Conservation (phyloP, 1,140 invertebrate species). For the Coelopa frigida region DNA sequence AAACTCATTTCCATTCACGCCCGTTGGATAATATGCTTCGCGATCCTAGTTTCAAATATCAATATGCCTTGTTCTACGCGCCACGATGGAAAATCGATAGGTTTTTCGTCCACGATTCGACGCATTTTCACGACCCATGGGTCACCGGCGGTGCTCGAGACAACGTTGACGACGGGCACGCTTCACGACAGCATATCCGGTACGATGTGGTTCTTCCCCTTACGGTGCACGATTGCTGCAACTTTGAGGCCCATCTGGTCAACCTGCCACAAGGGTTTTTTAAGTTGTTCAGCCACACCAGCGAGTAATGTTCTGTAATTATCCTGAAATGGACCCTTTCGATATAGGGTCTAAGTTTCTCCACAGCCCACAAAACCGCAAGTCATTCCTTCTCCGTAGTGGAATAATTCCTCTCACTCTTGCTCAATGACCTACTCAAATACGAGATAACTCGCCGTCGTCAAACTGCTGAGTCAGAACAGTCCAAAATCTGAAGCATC, state of each 20-base stretch:
- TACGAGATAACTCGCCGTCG: conserved; percentile 12
- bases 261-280: too few species aligned
- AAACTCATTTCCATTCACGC: background rate
- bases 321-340: conserved; percentile 1
- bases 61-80: background rate
- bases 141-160: too few species aligned
- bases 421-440: conserved; percentile 3
- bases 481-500: conserved; percentile 23
- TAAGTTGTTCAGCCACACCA: too few species aligned
- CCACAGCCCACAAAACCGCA: conserved; percentile 7
- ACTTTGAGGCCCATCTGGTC: too few species aligned
- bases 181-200: too few species aligned
- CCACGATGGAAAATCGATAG: background rate
- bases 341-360: conserved; percentile 6
- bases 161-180: too few species aligned
- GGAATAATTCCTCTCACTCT: conserved; percentile 6
- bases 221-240: too few species aligned
- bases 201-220: too few species aligned
- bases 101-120: too few species aligned
- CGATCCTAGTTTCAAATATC: background rate
- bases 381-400: conserved; percentile 6
- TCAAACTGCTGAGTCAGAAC: conserved; percentile 20
- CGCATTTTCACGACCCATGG: too few species aligned
- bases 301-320: too few species aligned
- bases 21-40: background rate